These are phyloP conservation scores for Hormaphis cornu DNA, from an alignment of 1,140 invertebrate genomes.

Conservation along the genomic window DNA sequence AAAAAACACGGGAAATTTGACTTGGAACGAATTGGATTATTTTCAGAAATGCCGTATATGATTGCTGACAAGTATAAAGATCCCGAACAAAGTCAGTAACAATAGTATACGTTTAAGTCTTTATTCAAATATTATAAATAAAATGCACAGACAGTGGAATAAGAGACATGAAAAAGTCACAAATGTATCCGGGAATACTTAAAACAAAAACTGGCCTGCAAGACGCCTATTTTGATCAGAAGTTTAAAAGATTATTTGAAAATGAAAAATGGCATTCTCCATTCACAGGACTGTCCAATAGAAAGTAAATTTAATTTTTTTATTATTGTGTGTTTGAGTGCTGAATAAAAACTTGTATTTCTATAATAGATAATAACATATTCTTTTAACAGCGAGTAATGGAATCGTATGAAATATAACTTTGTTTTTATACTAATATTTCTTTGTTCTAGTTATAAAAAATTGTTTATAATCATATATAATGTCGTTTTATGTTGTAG, in stretches of 20 bases:
- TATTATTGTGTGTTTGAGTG: too few relatives aligned
- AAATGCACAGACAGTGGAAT: not conserved
- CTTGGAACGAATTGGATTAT: not conserved
- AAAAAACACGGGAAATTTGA: not conserved
- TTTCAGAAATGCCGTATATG: slow-evolving; percentile 14
- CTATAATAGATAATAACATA: too few relatives aligned
- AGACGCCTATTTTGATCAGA: not conserved
- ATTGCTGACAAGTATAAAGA: not conserved
- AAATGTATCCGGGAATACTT: not conserved
- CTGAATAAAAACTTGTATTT: too few relatives aligned
- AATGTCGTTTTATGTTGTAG: too few relatives aligned
- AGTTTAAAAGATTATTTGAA: slow-evolving; percentile 10
- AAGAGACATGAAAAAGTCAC: slow-evolving; percentile 4
- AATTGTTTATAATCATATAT: too few relatives aligned
- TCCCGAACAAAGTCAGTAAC: not conserved
- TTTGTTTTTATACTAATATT: too few relatives aligned
- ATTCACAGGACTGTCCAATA: not conserved
- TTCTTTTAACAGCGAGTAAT: too few relatives aligned
- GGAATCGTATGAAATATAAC: too few relatives aligned
- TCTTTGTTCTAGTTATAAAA: too few relatives aligned
- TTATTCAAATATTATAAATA: not conserved
- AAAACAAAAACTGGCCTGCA: slow-evolving; percentile 10
- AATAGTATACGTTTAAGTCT: not conserved
- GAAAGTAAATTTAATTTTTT: not conserved
- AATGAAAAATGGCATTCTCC: not conserved